Base-by-base conservation (phyloP, 2,888 invertebrate species). In the Zygogramma bicolorata region DNA sequence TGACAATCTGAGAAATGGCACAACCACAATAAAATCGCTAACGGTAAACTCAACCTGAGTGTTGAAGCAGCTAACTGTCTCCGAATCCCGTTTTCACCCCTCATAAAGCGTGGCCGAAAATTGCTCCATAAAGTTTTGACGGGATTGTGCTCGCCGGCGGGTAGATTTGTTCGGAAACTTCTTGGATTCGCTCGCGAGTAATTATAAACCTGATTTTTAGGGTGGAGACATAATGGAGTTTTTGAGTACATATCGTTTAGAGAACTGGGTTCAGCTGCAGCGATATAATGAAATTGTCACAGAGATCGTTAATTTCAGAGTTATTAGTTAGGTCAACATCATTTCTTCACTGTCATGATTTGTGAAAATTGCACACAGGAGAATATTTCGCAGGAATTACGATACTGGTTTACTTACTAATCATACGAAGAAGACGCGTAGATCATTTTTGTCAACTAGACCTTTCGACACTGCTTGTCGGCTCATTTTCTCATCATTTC, bases 101-200 rank as follows among this genome's bases (percentile, higher is more conserved):
- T 71, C 75, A 70, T 76, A 74, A 76, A 74, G 57, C 59, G 53
- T 10, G 60, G 49, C 49, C 65, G 67, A 74, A 66, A 69, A 75
- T 68, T 70, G 60, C 65, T 38, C 68, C 65, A 62, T 73, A 59
- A 73, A 73, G 66, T 73, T 73, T 27, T 46, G 63, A 65, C 38
- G 65, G 22, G 42, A 61, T 34, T 53, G 57, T 65, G 18, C 10
- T 15, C 18, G 29, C 22, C 18, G 20, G 63, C 46, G 27, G 10
- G 15, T 46, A 27, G 22, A 46, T 62, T 46, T 42, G 10, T 46
- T 63, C 8, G 46, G 22, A 18, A 20, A 46, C n/a, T 42, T 63
- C 46, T 46, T 18, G 10, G 63, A 34, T 29, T 46, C 13, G 49
- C 15, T 27, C 18, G 18, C 62, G 27, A 7, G 42, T 42, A 42